Base-by-base conservation (phyloP, 2,113 vertebrate genomes). In the Orientallactaga bullata region DNA sequence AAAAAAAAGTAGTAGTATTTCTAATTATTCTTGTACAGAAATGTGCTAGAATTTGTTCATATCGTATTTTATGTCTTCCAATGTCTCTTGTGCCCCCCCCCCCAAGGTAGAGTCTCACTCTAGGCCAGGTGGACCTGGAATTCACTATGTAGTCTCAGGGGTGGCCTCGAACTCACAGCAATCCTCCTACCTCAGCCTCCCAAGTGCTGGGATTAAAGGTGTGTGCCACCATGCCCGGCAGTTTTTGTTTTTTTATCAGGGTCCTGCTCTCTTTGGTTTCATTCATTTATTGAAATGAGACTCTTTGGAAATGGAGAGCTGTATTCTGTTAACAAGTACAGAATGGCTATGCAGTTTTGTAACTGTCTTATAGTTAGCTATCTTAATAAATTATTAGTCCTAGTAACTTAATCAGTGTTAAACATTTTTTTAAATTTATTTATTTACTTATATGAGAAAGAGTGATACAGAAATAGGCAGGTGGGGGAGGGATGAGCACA, bases 281-380 rank as follows among this genome's bases (percentile, higher is more conserved):
- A 78, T 18, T 74, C 35, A 85, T 30, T 85, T 79, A 85, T 85
- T 91, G 82, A 93, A 82, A 89, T 32, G 32, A 42, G 32, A 55
- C 7, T n/a, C 80, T 74, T 51, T 3, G 12, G 30, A 26, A 13
- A 24, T n/a, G 13, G 65, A 17, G 11, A 5, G 6, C 77, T 79
- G 23, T 82, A 65, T 88, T 7, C 13, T 72, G 42, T 47, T n/a
- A 78, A 39, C n/a, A 78, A 86, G 58, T 61, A 86, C 3, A 89
- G 37, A 92, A 65, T 28, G 30, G 30, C 65, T 92, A n/a, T 28
- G 26, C 18, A n/a, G 42, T 83, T 58, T 30, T 32, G 5, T 72
- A 73, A 79, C 35, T 55, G 39, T 74, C 47, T 76, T 89, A 6
- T 37, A 81, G 66, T 65, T 32, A 89, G 32, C 55, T 55, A 89